These are phyloP conservation scores for Austrolebias charrua DNA, from an alignment of 2,797 vertebrate genomes.

Conservation along the genomic window DNA sequence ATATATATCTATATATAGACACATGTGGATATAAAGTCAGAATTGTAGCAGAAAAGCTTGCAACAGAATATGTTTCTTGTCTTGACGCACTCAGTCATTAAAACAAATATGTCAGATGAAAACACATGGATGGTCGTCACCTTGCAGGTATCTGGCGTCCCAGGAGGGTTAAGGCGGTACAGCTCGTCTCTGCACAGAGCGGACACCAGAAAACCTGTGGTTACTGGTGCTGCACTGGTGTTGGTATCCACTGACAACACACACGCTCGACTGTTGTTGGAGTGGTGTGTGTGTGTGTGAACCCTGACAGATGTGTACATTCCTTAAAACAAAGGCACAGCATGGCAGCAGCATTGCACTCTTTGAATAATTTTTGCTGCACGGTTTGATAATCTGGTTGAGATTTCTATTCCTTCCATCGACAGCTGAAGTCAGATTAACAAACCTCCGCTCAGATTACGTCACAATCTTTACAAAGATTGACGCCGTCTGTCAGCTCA, in stretches of 20 bases:
- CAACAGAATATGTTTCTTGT: slow-evolving; percentile 80
- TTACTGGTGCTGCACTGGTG: slow-evolving; percentile 48
- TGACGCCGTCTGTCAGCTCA: slow-evolving; percentile 38
- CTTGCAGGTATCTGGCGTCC: slow-evolving; percentile 34
- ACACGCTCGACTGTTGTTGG: slow-evolving; percentile 15
- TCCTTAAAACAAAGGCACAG: slow-evolving; percentile 83
- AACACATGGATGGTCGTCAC: slow-evolving; percentile 34
- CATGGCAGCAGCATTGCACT: slow-evolving; percentile 75
- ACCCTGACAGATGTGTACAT: slow-evolving; percentile 59
- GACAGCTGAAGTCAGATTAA: slow-evolving; percentile 30
- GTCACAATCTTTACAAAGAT: slow-evolving; percentile 42
- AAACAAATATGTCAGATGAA: slow-evolving; percentile 55
- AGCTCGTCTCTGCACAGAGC: slow-evolving; percentile 43
- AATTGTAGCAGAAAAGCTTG: slow-evolving; percentile 83
- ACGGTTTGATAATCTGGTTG: slow-evolving; percentile 49
- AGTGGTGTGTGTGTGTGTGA: background rate
- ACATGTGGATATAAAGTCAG: slow-evolving; percentile 66
- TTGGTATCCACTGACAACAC: slow-evolving; percentile 53
- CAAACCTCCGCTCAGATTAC: slow-evolving; percentile 32
- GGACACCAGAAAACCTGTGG: slow-evolving; percentile 32
- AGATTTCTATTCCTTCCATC: slow-evolving; percentile 42
- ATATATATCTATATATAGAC: slow-evolving; percentile 43
- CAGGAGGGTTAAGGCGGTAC: slow-evolving; percentile 59
- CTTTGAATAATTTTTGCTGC: slow-evolving; percentile 68
- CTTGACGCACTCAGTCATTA: slow-evolving; percentile 82